These are phyloP conservation scores for Trissonchulus latispiculum DNA, from an alignment of 2,888 invertebrate genomes.

Conservation along the genomic window DNA sequence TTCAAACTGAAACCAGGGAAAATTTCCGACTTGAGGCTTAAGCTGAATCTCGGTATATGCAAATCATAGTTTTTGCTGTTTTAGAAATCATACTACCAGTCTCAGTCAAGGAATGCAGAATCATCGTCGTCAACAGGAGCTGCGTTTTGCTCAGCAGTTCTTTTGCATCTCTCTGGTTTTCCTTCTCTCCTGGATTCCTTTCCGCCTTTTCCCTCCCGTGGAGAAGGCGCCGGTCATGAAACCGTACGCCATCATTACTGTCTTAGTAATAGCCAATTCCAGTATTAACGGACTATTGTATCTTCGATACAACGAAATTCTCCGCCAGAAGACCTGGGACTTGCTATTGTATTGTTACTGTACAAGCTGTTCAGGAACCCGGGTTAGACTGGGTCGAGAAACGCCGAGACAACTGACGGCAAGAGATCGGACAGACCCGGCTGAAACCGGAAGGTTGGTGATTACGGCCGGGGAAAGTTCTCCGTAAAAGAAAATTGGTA, in stretches of 20 bases:
- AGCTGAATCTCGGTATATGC: no score
- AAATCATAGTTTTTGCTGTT: not conserved
- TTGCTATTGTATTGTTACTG: not conserved
- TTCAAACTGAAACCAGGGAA: no score
- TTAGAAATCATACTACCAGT: not conserved
- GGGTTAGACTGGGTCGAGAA: no score
- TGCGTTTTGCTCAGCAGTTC: not conserved
- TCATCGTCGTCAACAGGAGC: not conserved
- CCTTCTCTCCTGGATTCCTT: not conserved
- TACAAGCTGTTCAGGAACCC: no score
- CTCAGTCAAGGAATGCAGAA: not conserved
- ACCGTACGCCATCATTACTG: not conserved
- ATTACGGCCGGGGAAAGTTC: no score
- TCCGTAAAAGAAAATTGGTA: no score
- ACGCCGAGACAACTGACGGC: no score
- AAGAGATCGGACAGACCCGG: no score
- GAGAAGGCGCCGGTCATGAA: not conserved
- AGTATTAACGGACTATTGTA: not conserved
- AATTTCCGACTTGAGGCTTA: no score
- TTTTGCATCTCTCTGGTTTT: not conserved
- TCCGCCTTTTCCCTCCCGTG: not conserved
- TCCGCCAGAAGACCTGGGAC: not conserved
- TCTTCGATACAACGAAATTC: not conserved
- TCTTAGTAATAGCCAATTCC: not conserved
- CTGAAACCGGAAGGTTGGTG: no score